Percentiles rank a stretch among this genome's conserved stretches.
Conservation (phyloP, 2,888 invertebrate species). For the Hypomecis punctinalis region DNA sequence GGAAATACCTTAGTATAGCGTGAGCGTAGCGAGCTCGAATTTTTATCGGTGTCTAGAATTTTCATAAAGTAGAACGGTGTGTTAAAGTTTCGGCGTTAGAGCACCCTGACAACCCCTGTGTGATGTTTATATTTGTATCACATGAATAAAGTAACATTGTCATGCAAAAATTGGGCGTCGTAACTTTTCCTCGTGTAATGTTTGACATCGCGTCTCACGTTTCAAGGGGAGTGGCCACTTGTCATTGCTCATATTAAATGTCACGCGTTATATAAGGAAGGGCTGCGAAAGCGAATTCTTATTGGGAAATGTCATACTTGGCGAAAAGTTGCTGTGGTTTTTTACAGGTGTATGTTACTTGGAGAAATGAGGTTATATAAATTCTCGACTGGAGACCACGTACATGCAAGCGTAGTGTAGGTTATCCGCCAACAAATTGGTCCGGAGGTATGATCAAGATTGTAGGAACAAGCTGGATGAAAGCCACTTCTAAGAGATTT, state of each 20-base stretch:
- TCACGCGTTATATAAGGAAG: conserved; percentile 35
- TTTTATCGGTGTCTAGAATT: too few species aligned
- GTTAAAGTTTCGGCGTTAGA: too few species aligned
- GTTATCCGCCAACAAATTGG: too few species aligned
- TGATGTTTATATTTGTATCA: background rate
- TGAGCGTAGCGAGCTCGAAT: too few species aligned
- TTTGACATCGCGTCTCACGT: conserved; percentile 32
- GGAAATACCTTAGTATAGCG: too few species aligned
- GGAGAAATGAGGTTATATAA: background rate
- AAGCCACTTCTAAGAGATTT: too few species aligned
- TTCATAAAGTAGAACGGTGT: too few species aligned
- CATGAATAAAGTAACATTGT: background rate
- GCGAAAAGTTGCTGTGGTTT: conserved; percentile 7
- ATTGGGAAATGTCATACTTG: conserved; percentile 27
- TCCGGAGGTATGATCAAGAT: too few species aligned
- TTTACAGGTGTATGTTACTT: background rate
- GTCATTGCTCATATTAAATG: conserved; percentile 38
- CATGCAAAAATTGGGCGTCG: conserved; percentile 16
- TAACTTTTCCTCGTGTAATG: conserved; percentile 33
- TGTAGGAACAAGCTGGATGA: too few species aligned
- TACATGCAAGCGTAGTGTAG: too few species aligned
- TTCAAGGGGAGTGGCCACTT: conserved; percentile 38
- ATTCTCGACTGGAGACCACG: too few species aligned
- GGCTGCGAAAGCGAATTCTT: conserved; percentile 33
- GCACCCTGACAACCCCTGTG: too few species aligned